These are phyloP conservation scores for Chelonoidis abingdonii DNA, from an alignment of 2,113 vertebrate species.

Conservation along the genomic window DNA sequence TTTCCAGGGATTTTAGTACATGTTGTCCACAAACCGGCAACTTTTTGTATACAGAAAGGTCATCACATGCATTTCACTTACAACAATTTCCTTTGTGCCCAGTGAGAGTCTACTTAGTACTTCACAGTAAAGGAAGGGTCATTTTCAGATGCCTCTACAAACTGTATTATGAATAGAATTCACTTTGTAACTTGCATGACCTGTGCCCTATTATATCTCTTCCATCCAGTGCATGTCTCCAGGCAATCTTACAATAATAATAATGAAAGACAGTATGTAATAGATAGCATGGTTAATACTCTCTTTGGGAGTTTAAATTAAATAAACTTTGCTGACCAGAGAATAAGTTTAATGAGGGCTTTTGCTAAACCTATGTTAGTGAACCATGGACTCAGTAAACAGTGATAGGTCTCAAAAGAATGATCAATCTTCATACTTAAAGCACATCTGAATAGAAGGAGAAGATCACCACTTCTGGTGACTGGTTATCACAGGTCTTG, in stretches of 20 bases:
- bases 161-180: neutral
- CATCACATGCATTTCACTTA: neutral
- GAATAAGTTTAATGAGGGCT: neutral
- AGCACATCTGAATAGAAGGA: neutral
- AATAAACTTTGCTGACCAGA: neutral
- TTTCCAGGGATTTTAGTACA: neutral
- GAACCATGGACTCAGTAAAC: neutral
- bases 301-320: neutral
- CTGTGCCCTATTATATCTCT: neutral
- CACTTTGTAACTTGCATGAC: neutral
- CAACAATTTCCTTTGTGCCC: neutral
- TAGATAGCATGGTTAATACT: neutral
- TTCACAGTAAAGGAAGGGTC: neutral
- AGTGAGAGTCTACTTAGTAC: no score
- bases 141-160: neutral
- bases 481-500: neutral
- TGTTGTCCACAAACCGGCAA: neutral
- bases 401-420: neutral
- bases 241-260: neutral
- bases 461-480: neutral
- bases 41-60: neutral
- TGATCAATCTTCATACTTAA: no score
- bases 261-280: neutral
- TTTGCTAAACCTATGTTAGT: neutral
- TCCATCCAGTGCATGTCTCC: neutral